Base-by-base conservation (phyloP, 2,797 vertebrate genomes). In the Nasua narica region DNA sequence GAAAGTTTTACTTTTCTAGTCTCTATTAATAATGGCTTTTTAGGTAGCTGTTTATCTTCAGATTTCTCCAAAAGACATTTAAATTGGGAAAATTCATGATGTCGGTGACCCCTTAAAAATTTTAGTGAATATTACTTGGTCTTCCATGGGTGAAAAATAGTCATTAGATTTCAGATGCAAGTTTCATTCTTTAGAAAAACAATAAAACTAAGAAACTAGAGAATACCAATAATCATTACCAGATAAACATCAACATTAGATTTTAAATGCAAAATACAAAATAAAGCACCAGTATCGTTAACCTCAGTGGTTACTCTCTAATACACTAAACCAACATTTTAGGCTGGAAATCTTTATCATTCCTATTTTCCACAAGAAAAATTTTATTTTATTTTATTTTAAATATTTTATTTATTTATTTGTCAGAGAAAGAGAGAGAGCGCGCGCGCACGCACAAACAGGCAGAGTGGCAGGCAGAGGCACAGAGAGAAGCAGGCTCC, bases 211-310 rank as follows among this genome's bases (percentile, higher is more conserved):
- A 93, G 69, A 78, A 70, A 78, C 69, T 74, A 70, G 52, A 91
- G 25, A 92, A 65, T 29, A 83, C 23, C 91, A 94, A 94, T 72
- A 94, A 94, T 76, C 46, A 88, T 62, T 95, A 81, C 27, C 40
- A 95, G 60, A 58, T 87, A 95, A 90, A 82, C 13, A 94, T 21
- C 54, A 85, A 32, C 46, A 50, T 52, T 83, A 77, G 62, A 95
- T 84, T 95, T 96, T 70, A 78, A 93, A 96, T 79, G 35, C 29
- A 74, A 96, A 86, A 18, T 77, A 83, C 81, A 91, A 93, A 86
- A 84, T 88, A 78, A 67, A 95, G 52, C 19, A 94, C 7, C 25
- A 65, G 10, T 43, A 87, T 48, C 67, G 21, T 83, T 35, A 94
- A 84, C 35, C 9, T 86, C 37, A 81, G 52, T 23, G 77, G 18